Conservation (phyloP, 2,888 invertebrate species). For the Drosophila antonietae region DNA sequence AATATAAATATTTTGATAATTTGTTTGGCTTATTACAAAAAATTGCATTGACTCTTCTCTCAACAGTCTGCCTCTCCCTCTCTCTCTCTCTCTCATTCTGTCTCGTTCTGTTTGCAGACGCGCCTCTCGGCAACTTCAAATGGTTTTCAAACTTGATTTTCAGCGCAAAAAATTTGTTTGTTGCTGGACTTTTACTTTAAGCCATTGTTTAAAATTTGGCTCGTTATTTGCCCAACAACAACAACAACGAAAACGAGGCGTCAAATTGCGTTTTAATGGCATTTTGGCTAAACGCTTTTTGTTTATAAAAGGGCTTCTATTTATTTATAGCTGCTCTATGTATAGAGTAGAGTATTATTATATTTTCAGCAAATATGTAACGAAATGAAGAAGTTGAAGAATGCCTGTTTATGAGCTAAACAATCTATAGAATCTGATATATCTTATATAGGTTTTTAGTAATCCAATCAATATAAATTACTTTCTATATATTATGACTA, state of each 20-base stretch:
- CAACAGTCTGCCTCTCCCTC: background rate
- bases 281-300: slow-evolving; percentile 47
- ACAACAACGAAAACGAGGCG: slow-evolving; percentile 29
- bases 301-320: slow-evolving; percentile 27
- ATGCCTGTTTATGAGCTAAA: background rate
- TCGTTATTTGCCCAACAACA: slow-evolving; percentile 46
- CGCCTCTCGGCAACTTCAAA: slow-evolving; percentile 45
- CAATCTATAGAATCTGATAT: background rate
- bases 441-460: background rate
- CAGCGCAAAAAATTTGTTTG: slow-evolving; percentile 10
- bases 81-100: background rate
- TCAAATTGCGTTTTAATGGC: slow-evolving; percentile 72
- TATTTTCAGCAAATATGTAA: background rate
- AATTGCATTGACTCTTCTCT: slow-evolving; percentile 23
- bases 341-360: background rate
- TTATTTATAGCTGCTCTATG: slow-evolving; percentile 18
- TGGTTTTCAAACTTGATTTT: slow-evolving; percentile 20
- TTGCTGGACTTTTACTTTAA: slow-evolving; percentile 6
- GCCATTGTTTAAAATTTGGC: slow-evolving; percentile 25
- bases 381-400: background rate
- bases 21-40: slow-evolving; percentile 18
- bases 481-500: background rate
- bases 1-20: slow-evolving; percentile 5
- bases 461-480: background rate
- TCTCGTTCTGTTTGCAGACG: background rate